Conservation (phyloP, 35 echinoderm and acorn worm genomes). For the Amphiura filiformis region DNA sequence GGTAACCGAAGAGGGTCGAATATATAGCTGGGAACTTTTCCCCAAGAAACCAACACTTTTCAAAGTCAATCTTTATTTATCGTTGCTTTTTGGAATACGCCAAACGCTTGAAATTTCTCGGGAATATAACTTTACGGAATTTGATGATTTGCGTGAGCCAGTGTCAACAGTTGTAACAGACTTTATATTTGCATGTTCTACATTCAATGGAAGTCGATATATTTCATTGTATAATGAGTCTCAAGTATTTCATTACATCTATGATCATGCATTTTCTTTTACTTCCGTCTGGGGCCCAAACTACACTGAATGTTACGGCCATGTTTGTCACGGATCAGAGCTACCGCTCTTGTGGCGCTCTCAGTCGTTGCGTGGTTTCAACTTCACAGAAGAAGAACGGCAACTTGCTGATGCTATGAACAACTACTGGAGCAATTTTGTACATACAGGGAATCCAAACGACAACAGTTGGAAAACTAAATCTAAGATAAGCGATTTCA, state of each 20-base stretch:
- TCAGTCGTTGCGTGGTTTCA: conserved; percentile 5
- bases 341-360: conserved; percentile 39
- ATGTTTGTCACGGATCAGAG: conserved; percentile 45
- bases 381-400: conserved; percentile 13
- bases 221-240: not conserved
- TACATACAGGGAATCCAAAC: conserved; percentile 51
- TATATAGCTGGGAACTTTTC: too few relatives aligned
- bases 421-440: conserved; percentile 39
- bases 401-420: not conserved
- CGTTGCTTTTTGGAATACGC: too few relatives aligned
- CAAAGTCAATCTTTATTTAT: too few relatives aligned
- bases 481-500: too few relatives aligned
- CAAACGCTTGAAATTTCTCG: too few relatives aligned
- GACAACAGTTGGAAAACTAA: not conserved
- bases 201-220: not conserved
- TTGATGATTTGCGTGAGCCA: not conserved
- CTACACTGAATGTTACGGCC: not conserved
- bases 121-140: not conserved
- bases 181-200: not conserved
- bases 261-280: conserved; percentile 48
- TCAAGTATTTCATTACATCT: conserved; percentile 44
- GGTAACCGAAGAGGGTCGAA: too few relatives aligned
- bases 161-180: not conserved
- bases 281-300: conserved; percentile 25
- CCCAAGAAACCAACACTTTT: too few relatives aligned